A percentile compares a stretch with the other conserved stretches of the same genome.
phyloP scores from a whole-genome alignment of 1,140 invertebrate species.

The Caenorhabditis remanei region DNA sequence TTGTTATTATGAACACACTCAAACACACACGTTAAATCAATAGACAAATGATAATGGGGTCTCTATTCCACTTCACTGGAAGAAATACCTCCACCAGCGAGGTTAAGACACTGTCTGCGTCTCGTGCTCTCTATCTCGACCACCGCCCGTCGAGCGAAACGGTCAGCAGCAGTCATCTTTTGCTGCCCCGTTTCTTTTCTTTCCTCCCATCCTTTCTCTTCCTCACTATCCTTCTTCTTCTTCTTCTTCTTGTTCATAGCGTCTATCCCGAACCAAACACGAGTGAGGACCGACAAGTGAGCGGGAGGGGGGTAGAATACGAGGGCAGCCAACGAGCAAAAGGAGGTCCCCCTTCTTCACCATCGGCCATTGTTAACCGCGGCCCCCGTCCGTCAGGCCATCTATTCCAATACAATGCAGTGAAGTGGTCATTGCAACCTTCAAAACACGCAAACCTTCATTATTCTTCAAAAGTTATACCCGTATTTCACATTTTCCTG shows the following conservation, averaged over 20 bases:
- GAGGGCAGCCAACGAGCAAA: constrained; percentile 40
- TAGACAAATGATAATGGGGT: background rate
- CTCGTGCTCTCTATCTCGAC: constrained; percentile 41
- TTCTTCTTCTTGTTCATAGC: constrained; percentile 24
- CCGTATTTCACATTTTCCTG: background rate
- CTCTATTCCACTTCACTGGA: background rate
- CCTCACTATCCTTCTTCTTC: background rate
- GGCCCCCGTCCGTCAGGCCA: constrained; percentile 15
- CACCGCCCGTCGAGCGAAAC: constrained; percentile 47
- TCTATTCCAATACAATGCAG: constrained; percentile 28
- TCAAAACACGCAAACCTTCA: background rate
- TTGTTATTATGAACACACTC: too few relatives aligned
- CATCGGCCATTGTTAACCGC: constrained; percentile 52
- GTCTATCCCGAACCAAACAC: constrained; percentile 30
- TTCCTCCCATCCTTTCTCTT: background rate
- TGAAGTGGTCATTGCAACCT: constrained; percentile 29
- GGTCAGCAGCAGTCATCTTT: constrained; percentile 55
- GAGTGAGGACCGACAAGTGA: constrained; percentile 39
- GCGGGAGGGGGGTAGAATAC: background rate
- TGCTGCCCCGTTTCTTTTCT: constrained; percentile 11
- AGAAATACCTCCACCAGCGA: background rate
- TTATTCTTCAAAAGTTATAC: background rate
- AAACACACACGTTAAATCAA: background rate
- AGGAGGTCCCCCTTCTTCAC: constrained; percentile 19
- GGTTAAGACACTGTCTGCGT: constrained; percentile 4